Conservation (phyloP, 2,888 invertebrate genomes). For the Eremobia ochroleuca region DNA sequence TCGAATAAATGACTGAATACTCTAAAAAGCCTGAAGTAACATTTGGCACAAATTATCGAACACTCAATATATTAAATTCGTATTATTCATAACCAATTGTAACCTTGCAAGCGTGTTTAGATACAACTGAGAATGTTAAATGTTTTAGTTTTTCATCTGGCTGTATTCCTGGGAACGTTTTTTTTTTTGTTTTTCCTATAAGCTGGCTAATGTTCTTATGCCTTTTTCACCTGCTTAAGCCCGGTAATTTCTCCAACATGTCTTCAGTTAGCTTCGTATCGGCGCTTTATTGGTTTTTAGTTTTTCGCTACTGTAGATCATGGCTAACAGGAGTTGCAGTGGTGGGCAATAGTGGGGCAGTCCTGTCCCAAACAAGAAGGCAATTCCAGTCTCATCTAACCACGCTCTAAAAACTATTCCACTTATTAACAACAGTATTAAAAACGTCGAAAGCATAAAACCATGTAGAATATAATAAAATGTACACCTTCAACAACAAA, state of each 20-base stretch:
- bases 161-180: no score
- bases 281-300: no score
- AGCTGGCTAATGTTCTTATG: no score
- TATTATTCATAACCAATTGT: slow-evolving; percentile 56
- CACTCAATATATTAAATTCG: slow-evolving; percentile 70
- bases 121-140: slow-evolving; percentile 21
- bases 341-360: no score
- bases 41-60: slow-evolving; percentile 77
- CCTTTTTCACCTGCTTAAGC: no score
- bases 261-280: no score
- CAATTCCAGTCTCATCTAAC: slow-evolving; percentile 20
- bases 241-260: no score
- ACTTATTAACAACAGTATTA: slow-evolving; percentile 46
- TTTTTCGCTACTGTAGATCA: no score
- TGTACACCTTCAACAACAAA: slow-evolving; percentile 65
- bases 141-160: no score
- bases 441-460: slow-evolving; percentile 60
- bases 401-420: slow-evolving; percentile 39
- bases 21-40: slow-evolving; percentile 67
- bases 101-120: slow-evolving; percentile 31
- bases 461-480: slow-evolving; percentile 62
- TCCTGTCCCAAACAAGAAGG: no score
- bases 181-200: no score
- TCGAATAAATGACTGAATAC: slow-evolving; percentile 49
- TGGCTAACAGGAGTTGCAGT: no score